Evolutionary conservation across 2,888 invertebrate genomes (phyloP), one percentile per base, ranked within the genome.

Genomic region (Hirtodrosophila alboralis): DNA sequence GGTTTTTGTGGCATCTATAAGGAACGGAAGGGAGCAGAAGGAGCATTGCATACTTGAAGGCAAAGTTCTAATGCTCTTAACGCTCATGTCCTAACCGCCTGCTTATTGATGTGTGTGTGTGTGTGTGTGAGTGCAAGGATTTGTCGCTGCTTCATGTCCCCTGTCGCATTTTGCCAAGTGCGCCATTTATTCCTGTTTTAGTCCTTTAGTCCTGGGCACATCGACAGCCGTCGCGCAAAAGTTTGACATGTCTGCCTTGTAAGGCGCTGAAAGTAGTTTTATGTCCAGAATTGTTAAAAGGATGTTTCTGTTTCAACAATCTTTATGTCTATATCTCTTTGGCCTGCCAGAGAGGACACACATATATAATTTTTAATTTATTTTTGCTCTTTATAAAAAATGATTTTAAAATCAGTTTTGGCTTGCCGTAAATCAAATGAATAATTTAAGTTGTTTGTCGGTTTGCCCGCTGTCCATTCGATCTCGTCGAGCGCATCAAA

Each of bases 241-340:
- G 88, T 88, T 81, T 88, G 88, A 87, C 87, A 87, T 84, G 83
- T 69, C 83, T 77, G 66, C 43, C 48, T 75, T 88, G 85, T 80
- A 84, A 77, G 71, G 58, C 60, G 63, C 72, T 87, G 84, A 87
- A 79, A 88, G 88, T 84, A 83, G 87, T 85, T 88, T 80, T 83
- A 80, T 88, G 88, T 87, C 87, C 72, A 72, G 58, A 63, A 47
- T 53, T 54, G 52, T 23, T 18, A 58, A 47, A 57, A 23, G 18
- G 37, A 59, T 67, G 69, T 47, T n/a, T 43, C 34, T 34, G 44
- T 53, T 63, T 52, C 43, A 63, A 41, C 38, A 31, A 37, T 34
- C 48, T 37, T 28, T 6, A 13, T 10, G 3, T 10, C 27, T 33
- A 36, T 40, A 27, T 44, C 49, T 61, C 45, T n/a, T n/a, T 59